Evolutionary conservation across 2,888 invertebrate genomes (phyloP).

Genomic region (Diogma glabrata): DNA sequence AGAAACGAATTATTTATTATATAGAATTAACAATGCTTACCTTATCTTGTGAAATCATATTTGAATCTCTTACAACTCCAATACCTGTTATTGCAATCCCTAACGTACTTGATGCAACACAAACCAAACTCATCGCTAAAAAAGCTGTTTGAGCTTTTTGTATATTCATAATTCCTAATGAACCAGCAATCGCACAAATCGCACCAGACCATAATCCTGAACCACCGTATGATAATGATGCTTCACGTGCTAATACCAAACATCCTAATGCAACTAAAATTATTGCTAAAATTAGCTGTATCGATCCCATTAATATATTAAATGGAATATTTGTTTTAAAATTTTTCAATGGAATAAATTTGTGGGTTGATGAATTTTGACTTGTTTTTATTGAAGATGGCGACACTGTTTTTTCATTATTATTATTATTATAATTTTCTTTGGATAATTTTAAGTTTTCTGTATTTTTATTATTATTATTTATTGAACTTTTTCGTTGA

Average conservation of each 20-base stretch:
- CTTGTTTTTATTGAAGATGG: no score
- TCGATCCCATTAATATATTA: slow-evolving; percentile 30
- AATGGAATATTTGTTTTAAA: no score
- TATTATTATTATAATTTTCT: no score
- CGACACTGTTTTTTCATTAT: no score
- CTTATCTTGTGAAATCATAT: slow-evolving; percentile 22
- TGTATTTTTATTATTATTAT: no score
- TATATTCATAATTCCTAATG: slow-evolving; percentile 35
- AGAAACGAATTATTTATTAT: not conserved
- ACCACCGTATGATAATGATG: slow-evolving; percentile 31
- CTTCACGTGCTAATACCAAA: slow-evolving; percentile 31
- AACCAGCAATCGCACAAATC: slow-evolving; percentile 25
- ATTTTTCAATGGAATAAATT: no score
- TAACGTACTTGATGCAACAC: slow-evolving; percentile 35
- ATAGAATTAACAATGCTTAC: slow-evolving; percentile 14
- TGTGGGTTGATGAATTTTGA: no score
- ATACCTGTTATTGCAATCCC: slow-evolving; percentile 35
- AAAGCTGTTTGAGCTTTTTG: slow-evolving; percentile 34
- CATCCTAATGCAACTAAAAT: slow-evolving; percentile 33
- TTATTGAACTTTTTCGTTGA: no score
- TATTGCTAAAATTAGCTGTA: slow-evolving; percentile 32
- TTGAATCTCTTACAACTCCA: slow-evolving; percentile 33
- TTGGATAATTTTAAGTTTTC: no score
- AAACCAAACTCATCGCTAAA: slow-evolving; percentile 33
- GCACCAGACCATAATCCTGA: slow-evolving; percentile 35